Percentiles rank a stretch among this genome's conserved stretches.
These are phyloP conservation scores for Saccopteryx bilineata DNA, from an alignment of 2,113 vertebrate species.

Conservation along the genomic window DNA sequence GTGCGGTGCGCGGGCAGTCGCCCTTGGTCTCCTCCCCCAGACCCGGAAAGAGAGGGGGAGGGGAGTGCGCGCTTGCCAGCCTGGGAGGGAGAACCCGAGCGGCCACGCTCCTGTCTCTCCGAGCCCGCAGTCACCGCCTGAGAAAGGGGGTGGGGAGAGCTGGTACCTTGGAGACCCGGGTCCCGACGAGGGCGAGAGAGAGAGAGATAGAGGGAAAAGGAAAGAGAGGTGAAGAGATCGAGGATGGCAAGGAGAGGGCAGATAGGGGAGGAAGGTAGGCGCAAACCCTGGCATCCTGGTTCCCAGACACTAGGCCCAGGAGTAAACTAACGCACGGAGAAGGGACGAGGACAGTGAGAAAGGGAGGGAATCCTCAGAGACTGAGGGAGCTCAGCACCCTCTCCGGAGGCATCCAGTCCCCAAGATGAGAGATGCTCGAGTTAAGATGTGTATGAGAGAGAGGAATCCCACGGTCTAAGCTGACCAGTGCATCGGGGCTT, in stretches of 20 bases:
- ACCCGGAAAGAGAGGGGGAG: constrained; percentile 40
- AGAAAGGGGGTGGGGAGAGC: constrained; percentile 57
- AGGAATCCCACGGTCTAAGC: neutral
- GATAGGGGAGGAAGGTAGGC: neutral
- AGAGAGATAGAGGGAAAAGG: neutral
- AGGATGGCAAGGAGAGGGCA: neutral
- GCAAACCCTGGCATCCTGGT: neutral
- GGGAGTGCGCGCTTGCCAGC: constrained; percentile 62
- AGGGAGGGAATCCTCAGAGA: constrained; percentile 53
- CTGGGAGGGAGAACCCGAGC: constrained; percentile 45
- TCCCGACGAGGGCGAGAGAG: neutral
- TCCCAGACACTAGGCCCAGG: neutral
- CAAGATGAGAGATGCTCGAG: constrained; percentile 23
- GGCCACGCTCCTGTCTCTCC: constrained; percentile 74
- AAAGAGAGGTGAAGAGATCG: neutral
- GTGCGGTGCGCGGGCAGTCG: constrained; percentile 65
- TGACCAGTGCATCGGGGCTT: neutral
- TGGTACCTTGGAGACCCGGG: constrained; percentile 50
- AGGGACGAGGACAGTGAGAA: neutral
- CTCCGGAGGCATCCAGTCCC: constrained; percentile 7
- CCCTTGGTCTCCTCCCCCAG: constrained; percentile 57
- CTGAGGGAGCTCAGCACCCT: neutral
- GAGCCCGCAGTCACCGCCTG: constrained; percentile 86
- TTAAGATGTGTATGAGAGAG: neutral
- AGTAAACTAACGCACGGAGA: neutral